These are phyloP conservation scores for Cryptus viduatorius DNA, from an alignment of 2,888 invertebrate species.

Conservation along the genomic window DNA sequence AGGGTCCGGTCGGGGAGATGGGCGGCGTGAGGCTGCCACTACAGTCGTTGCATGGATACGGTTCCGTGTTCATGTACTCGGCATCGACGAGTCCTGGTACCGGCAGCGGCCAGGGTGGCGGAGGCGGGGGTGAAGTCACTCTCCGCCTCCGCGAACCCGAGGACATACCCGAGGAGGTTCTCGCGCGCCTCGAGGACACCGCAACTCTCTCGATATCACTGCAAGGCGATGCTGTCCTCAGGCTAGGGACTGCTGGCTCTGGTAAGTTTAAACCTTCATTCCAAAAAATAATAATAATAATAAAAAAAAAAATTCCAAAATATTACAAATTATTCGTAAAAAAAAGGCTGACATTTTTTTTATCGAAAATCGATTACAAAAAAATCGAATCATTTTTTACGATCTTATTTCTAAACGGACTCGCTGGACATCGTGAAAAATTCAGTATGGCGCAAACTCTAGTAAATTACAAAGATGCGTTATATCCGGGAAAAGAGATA, in stretches of 20 bases:
- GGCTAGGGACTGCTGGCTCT: conserved; percentile 83
- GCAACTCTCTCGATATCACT: conserved; percentile 84
- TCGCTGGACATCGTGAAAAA: not conserved
- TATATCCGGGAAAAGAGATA: conserved; percentile 14
- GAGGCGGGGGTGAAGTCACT: conserved; percentile 83
- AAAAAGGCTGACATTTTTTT: not conserved
- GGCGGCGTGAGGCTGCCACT: conserved; percentile 84
- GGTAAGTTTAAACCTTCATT: conserved; percentile 74
- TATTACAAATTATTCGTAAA: not conserved
- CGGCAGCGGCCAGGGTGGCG: conserved; percentile 76
- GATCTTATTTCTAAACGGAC: not conserved
- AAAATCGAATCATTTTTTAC: not conserved
- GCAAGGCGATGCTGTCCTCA: conserved; percentile 83
- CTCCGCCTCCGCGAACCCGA: conserved; percentile 84
- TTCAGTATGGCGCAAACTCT: not conserved
- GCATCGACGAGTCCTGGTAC: conserved; percentile 84
- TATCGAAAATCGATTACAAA: not conserved
- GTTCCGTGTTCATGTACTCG: conserved; percentile 85
- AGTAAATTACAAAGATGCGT: conserved; percentile 54
- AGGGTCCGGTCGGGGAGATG: conserved; percentile 84
- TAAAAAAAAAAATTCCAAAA: not conserved
- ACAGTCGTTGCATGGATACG: conserved; percentile 84
- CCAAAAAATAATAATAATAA: not conserved
- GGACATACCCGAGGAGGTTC: conserved; percentile 84
- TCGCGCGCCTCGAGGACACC: conserved; percentile 84